Conservation (phyloP, 2,113 vertebrate genomes). For the Xiphophorus hellerii region DNA sequence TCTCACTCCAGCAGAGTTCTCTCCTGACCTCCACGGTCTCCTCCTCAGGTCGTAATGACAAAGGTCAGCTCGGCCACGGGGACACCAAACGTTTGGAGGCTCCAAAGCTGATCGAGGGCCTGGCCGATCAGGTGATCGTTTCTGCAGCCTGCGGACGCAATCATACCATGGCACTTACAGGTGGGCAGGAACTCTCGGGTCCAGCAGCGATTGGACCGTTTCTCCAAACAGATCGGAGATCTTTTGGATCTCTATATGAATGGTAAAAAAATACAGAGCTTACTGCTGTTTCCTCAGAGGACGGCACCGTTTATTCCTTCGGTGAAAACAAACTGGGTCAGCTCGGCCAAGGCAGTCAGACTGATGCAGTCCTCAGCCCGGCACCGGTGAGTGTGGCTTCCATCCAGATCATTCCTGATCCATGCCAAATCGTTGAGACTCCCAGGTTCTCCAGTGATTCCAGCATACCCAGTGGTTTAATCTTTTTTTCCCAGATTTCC, state of each 20-base stretch:
- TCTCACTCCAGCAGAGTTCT: not conserved
- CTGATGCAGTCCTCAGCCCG: slow-evolving; percentile 91
- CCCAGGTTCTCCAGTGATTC: too few species aligned
- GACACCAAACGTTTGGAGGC: slow-evolving; percentile 95
- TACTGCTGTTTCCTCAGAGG: slow-evolving; percentile 77
- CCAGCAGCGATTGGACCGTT: not conserved
- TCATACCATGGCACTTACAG: slow-evolving; percentile 93
- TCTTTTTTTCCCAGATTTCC: slow-evolving; percentile 82
- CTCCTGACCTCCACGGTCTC: not conserved
- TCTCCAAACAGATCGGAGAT: not conserved
- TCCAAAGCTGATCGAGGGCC: slow-evolving; percentile 87
- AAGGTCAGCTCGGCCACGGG: slow-evolving; percentile 93
- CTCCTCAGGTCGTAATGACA: slow-evolving; percentile 91
- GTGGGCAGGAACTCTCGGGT: slow-evolving; percentile 61
- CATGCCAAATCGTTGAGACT: not conserved
- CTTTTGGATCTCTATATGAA: too few species aligned
- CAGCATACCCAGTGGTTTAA: not conserved
- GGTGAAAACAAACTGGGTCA: slow-evolving; percentile 98
- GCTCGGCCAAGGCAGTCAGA: slow-evolving; percentile 94
- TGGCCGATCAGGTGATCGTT: slow-evolving; percentile 86
- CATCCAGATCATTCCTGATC: not conserved
- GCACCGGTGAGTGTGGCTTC: slow-evolving; percentile 79
- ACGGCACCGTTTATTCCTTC: slow-evolving; percentile 88
- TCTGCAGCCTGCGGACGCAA: slow-evolving; percentile 91
- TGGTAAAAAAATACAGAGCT: not conserved